Conservation (phyloP, 2,113 vertebrate species). For the Anguilla rostrata region DNA sequence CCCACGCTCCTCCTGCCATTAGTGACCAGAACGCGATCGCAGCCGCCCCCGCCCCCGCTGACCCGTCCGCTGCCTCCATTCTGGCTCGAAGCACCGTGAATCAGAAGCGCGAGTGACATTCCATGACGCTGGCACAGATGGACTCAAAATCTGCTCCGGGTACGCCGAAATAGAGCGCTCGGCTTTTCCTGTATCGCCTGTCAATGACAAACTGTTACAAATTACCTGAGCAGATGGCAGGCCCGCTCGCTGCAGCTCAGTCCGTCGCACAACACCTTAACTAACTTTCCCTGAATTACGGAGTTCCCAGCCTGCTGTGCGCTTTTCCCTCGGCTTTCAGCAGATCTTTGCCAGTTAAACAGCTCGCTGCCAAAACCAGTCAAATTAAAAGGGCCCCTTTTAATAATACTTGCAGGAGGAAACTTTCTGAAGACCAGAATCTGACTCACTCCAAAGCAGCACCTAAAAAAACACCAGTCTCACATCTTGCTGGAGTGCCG, state of each 20-base stretch:
- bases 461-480: slow-evolving; percentile 22
- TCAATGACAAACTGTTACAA: slow-evolving; percentile 73
- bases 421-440: not conserved
- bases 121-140: slow-evolving; percentile 76
- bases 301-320: slow-evolving; percentile 39
- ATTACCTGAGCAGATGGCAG: slow-evolving; percentile 73
- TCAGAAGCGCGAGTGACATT: slow-evolving; percentile 72
- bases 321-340: slow-evolving; percentile 29
- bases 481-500: not conserved
- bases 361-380: slow-evolving; percentile 15
- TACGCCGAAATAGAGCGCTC: slow-evolving; percentile 63
- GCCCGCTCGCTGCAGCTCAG: slow-evolving; percentile 58
- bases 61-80: slow-evolving; percentile 67
- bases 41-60: slow-evolving; percentile 66
- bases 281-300: slow-evolving; percentile 48
- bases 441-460: slow-evolving; percentile 9
- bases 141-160: slow-evolving; percentile 77
- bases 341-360: slow-evolving; percentile 19
- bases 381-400: not conserved
- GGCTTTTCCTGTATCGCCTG: slow-evolving; percentile 60
- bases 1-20: slow-evolving; percentile 62
- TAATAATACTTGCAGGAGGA: slow-evolving; percentile 16
- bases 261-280: slow-evolving; percentile 46
- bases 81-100: slow-evolving; percentile 69
- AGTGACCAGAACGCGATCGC: slow-evolving; percentile 64